These are phyloP conservation scores for Philhelius pedissequus DNA, from an alignment of 2,888 invertebrate species.

Conservation along the genomic window DNA sequence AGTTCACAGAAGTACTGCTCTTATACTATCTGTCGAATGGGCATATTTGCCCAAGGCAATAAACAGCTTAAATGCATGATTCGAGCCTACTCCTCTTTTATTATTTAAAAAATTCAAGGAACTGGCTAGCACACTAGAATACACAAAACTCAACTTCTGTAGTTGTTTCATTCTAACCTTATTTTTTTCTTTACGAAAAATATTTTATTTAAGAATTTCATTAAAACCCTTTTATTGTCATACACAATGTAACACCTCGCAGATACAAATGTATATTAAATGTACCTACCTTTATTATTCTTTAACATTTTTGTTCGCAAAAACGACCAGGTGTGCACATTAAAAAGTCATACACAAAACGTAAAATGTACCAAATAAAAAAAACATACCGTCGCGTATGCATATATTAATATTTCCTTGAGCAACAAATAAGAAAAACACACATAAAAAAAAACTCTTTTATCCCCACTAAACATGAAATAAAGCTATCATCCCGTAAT, in stretches of 20 bases:
- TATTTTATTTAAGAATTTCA: not conserved
- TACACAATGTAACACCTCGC: not conserved
- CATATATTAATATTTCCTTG: not conserved
- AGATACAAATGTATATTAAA: no score
- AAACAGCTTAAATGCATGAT: no score
- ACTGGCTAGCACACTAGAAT: no score
- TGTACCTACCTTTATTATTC: no score
- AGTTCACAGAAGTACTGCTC: no score
- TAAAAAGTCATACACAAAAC: not conserved
- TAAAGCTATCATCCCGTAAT: slow-evolving; percentile 42
- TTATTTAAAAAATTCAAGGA: no score
- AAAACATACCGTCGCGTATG: not conserved
- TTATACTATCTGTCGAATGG: no score
- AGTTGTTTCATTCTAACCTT: no score
- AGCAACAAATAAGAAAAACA: not conserved
- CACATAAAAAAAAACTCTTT: not conserved
- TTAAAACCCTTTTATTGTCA: slow-evolving; percentile 3
- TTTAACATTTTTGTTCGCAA: not conserved
- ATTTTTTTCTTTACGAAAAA: no score
- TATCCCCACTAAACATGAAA: slow-evolving; percentile 15
- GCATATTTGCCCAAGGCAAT: no score
- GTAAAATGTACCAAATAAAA: not conserved
- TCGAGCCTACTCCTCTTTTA: no score
- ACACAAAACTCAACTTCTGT: no score
- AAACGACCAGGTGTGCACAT: slow-evolving; percentile 4